These are phyloP conservation scores for Chaetogeoica ovagalla DNA, from an alignment of 2,888 invertebrate species.

Conservation along the genomic window DNA sequence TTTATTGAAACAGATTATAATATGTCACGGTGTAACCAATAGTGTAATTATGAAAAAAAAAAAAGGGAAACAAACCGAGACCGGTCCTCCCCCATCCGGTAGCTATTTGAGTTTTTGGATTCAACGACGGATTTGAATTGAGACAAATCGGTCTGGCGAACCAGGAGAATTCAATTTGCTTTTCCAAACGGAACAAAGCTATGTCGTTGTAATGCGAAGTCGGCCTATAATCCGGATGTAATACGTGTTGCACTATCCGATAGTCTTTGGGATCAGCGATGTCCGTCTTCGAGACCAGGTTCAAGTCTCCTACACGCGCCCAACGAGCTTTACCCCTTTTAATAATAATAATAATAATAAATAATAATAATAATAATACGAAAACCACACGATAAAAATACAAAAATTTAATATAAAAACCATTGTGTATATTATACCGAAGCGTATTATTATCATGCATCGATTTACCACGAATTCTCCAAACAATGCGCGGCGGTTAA, in stretches of 20 bases:
- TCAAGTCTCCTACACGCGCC: constrained; percentile 41
- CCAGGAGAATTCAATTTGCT: constrained; percentile 59
- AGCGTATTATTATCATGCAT: too few relatives aligned
- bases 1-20: not conserved
- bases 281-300: constrained; percentile 60
- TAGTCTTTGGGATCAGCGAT: constrained; percentile 64
- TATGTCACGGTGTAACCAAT: too few relatives aligned
- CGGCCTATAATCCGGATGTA: constrained; percentile 65
- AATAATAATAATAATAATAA: too few relatives aligned
- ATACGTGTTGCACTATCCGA: constrained; percentile 60
- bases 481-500: constrained; percentile 62
- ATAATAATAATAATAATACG: too few relatives aligned
- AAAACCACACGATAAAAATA: too few relatives aligned
- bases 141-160: constrained; percentile 9
- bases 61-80: not conserved
- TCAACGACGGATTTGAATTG: not conserved
- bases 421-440: too few relatives aligned
- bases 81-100: constrained; percentile 7
- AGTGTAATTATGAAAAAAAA: too few relatives aligned
- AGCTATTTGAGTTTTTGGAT: not conserved
- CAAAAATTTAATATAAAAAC: not conserved
- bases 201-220: constrained; percentile 69
- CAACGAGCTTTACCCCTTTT: constrained; percentile 59
- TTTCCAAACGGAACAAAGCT: constrained; percentile 66
- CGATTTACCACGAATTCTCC: not conserved